Base-by-base conservation (phyloP, 2,888 invertebrate genomes). In the Acanthoscelides obtectus region DNA sequence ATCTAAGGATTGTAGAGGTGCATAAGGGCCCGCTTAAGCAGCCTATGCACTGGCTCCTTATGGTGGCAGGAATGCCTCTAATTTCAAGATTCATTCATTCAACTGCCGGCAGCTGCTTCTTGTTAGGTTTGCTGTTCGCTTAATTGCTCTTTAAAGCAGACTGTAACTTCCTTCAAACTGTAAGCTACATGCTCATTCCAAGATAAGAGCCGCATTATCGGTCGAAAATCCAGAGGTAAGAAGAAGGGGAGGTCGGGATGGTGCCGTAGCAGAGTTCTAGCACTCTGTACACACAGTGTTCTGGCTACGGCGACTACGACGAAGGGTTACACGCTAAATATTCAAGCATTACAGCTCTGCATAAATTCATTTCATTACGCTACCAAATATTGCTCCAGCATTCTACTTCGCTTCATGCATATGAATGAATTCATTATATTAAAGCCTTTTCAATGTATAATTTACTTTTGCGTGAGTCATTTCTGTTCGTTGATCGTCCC, bases 401-500 rank as follows among this genome's bases (percentile, higher is more conserved):
- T 84, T 85, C 85, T 84, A 82, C 83, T 84, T 82, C 81, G 84
- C 83, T 88, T 88, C 89, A 89, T 89, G 88, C 88, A 88, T 89
- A 89, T 89, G 88, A 88, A 89, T 88, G 87, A 87, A 88, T 88
- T 88, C 88, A 88, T 89, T 88, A 89, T 88, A 88, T 88, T 88
- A 89, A 88, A 88, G 88, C 88, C 88, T 86, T 88, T 88, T 89
- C 88, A 88, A 89, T 89, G 89, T 89, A 89, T 89, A 89, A 89
- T 89, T 89, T 89, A 88, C 88, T 88, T 88, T 89, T 88, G 88
- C 88, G 88, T 88, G 88, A 89, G 88, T 88, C 88, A 88, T 88
- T 88, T 88, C 87, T 87, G 84, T 83, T 82, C 83, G 81, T 83
- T 81, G 82, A 82, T 82, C 81, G 81, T 79, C 70, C 68, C 45